Conservation (phyloP, 2,888 invertebrate genomes). For the Blastobasis lacticolella region DNA sequence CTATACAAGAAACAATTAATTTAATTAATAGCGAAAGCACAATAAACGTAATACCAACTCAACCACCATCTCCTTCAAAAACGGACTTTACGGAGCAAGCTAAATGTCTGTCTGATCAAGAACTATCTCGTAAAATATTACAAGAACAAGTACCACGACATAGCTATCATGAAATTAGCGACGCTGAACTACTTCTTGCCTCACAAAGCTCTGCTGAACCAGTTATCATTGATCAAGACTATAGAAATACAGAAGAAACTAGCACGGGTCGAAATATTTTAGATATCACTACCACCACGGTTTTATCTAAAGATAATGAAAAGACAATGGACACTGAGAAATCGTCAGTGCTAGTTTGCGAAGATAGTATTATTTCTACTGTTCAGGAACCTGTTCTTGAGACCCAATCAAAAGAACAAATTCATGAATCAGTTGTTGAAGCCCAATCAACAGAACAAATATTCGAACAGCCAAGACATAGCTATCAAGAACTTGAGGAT, state of each 20-base stretch:
- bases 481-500: conserved; percentile 19
- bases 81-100: background rate
- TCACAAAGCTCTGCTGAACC: conserved; percentile 2
- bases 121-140: conserved; percentile 8
- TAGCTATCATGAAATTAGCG: conserved; percentile 35
- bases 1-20: background rate
- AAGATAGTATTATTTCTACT: no score
- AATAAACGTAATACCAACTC: background rate
- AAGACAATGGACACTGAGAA: no score
- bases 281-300: no score
- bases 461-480: conserved; percentile 15
- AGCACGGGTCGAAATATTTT: no score
- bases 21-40: background rate
- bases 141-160: conserved; percentile 26
- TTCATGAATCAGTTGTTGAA: conserved; percentile 14
- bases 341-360: no score
- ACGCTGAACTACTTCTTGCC: conserved; percentile 34
- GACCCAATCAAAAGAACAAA: background rate
- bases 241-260: no score
- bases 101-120: background rate
- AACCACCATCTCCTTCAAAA: background rate
- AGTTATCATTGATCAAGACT: no score
- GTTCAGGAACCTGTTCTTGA: no score
- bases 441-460: conserved; percentile 8
- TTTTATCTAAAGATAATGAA: no score